Conservation (phyloP, 2,888 invertebrate genomes). For the Nomada fabriciana region DNA sequence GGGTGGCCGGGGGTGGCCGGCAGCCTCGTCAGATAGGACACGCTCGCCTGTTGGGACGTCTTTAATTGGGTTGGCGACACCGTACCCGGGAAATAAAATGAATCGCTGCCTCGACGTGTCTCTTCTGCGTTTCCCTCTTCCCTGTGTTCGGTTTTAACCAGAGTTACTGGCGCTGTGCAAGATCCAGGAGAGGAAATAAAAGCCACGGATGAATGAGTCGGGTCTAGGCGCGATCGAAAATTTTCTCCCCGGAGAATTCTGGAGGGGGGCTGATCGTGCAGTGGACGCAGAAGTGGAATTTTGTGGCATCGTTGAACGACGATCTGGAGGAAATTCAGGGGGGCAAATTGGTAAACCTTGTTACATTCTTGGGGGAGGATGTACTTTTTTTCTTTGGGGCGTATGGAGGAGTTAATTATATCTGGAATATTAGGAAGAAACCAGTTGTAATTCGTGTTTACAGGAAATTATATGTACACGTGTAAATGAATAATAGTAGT, state of each 20-base stretch:
- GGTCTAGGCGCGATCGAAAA: neutral
- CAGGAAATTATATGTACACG: neutral
- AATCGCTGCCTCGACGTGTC: conserved; percentile 71
- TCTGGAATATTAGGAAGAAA: neutral
- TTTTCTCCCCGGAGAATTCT: neutral
- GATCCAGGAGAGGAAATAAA: conserved; percentile 35
- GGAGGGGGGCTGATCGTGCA: no score
- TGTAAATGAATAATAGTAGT: neutral
- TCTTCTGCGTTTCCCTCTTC: conserved; percentile 40
- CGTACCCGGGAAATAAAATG: conserved; percentile 79
- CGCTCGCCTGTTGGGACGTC: conserved; percentile 81
- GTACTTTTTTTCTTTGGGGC: neutral
- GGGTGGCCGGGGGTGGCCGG: conserved; percentile 64
- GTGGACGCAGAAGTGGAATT: neutral
- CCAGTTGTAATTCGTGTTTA: neutral
- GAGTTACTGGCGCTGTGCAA: conserved; percentile 10
- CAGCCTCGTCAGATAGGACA: conserved; percentile 65
- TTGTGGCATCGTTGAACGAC: neutral
- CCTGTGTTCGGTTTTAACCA: conserved; percentile 27
- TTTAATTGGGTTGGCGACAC: conserved; percentile 84
- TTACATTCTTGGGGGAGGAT: neutral
- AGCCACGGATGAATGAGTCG: conserved; percentile 5
- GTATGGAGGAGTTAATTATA: neutral
- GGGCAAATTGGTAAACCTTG: neutral
- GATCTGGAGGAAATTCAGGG: neutral